These are phyloP conservation scores for Campoplex capitator DNA, from an alignment of 2,888 invertebrate genomes.

Conservation along the genomic window DNA sequence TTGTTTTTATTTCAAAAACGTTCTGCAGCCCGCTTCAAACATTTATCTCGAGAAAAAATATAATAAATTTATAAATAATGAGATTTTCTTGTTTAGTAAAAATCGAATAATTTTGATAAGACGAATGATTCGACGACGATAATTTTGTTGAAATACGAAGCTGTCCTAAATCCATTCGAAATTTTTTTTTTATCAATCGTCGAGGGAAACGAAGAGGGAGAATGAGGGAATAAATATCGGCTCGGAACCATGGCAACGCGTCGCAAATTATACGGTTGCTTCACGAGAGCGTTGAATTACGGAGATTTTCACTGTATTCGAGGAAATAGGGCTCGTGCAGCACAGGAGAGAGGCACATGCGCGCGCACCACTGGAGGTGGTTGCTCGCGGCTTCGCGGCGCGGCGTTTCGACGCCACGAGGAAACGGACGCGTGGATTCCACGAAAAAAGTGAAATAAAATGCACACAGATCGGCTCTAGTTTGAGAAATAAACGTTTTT, in stretches of 20 bases:
- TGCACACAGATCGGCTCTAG: background rate
- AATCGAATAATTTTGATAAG: too few relatives aligned
- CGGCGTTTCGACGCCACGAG: constrained; percentile 35
- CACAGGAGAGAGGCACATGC: constrained; percentile 9
- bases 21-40: too few relatives aligned
- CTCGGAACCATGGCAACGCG: background rate
- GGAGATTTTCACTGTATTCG: background rate
- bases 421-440: background rate
- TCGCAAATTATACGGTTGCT: background rate
- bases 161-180: too few relatives aligned
- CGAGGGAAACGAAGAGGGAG: background rate
- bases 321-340: constrained; percentile 13
- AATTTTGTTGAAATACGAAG: too few relatives aligned
- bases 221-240: background rate
- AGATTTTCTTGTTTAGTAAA: too few relatives aligned
- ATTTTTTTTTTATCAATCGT: background rate
- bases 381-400: constrained; percentile 13
- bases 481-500: background rate
- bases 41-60: too few relatives aligned
- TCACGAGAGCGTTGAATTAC: background rate
- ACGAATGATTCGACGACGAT: too few relatives aligned
- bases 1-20: too few relatives aligned
- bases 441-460: background rate
- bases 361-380: constrained; percentile 47
- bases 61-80: too few relatives aligned